A percentile compares a stretch with the other conserved stretches of the same genome.
Evolutionary conservation across 2,113 vertebrate genomes (phyloP).

Genomic region (Zingel zingel): DNA sequence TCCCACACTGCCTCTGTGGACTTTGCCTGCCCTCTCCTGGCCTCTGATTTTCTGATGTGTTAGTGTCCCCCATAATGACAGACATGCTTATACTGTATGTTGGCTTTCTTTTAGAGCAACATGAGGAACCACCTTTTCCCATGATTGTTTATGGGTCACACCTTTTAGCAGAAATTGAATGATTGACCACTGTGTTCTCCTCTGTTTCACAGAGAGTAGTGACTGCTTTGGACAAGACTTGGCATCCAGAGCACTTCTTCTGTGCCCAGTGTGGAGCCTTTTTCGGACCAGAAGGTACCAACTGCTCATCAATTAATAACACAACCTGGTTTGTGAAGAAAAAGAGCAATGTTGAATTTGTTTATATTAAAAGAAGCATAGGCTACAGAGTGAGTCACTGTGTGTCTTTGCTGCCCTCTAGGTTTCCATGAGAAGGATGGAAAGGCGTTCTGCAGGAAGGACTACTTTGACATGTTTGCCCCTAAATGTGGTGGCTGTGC

Average conservation of each 20-base stretch:
- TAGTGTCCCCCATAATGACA: neutral
- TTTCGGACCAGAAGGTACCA: conserved; percentile 78
- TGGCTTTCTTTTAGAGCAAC: neutral
- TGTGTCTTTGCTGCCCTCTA: conserved; percentile 66
- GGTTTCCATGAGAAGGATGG: conserved; percentile 97
- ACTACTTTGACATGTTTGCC: conserved; percentile 98
- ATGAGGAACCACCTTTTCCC: neutral
- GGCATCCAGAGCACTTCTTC: conserved; percentile 98
- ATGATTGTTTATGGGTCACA: neutral
- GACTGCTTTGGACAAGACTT: conserved; percentile 92
- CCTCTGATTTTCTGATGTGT: neutral
- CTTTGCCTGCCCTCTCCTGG: conserved; percentile 60
- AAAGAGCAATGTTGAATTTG: neutral
- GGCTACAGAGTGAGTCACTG: neutral
- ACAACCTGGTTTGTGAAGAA: neutral
- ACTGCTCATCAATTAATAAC: neutral
- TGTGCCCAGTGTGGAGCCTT: conserved; percentile 90
- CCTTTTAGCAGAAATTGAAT: neutral
- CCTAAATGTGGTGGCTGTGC: conserved; percentile 96
- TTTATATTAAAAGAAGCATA: neutral
- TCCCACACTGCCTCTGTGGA: conserved; percentile 32
- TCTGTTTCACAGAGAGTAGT: conserved; percentile 89
- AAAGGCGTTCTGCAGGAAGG: conserved; percentile 95
- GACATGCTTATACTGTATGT: neutral
- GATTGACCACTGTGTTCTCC: neutral